phyloP scores from a whole-genome alignment of 1,140 invertebrate species.

The Battus philenor region DNA sequence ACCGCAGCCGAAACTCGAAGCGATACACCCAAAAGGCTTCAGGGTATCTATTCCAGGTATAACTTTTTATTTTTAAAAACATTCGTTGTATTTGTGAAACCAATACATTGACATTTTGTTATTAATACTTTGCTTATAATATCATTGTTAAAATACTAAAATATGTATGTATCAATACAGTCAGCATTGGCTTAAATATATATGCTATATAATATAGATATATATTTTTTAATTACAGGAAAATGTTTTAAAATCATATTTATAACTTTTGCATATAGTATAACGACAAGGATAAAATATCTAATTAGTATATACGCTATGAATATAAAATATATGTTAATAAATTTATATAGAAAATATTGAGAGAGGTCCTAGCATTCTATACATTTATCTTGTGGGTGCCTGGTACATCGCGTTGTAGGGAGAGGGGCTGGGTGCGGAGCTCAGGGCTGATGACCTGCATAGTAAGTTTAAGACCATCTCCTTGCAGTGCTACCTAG shows the following conservation, averaged over 20 bases:
- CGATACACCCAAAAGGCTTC: constrained; percentile 79
- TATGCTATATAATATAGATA: not conserved
- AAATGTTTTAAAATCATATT: not conserved
- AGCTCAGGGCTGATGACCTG: no score
- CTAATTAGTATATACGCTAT: no score
- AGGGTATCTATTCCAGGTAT: constrained; percentile 79
- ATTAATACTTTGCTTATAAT: constrained; percentile 10
- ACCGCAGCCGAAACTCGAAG: constrained; percentile 76
- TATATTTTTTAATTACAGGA: not conserved
- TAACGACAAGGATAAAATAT: no score
- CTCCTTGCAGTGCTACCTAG: no score
- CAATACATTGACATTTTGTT: not conserved
- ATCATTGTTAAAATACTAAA: not conserved
- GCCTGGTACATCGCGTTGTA: no score
- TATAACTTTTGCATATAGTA: no score
- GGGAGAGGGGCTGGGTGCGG: no score
- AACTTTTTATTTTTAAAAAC: constrained; percentile 3
- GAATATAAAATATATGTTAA: no score
- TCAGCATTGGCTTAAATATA: not conserved
- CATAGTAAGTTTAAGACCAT: no score
- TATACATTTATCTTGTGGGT: no score
- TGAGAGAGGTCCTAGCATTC: no score
- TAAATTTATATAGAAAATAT: no score
- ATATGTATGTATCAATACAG: not conserved
- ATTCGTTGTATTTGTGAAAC: not conserved